Evolutionary conservation across 2,113 vertebrate species (phyloP), one percentile per base, ranked within the genome.

Genomic region (Jaculus jaculus): DNA sequence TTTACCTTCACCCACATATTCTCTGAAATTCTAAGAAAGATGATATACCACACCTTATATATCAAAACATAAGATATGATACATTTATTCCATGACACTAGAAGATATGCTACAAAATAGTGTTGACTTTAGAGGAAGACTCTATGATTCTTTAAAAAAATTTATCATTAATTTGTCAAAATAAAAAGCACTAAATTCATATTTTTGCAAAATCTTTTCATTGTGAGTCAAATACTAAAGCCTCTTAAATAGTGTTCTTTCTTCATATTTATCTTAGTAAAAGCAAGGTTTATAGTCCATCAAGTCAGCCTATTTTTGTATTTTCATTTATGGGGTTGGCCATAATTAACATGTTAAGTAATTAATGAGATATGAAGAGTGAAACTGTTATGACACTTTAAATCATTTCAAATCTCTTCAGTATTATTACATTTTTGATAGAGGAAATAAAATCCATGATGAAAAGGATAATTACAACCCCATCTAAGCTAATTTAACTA

Each of bases 361-460:
- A 95, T 95, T 95, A 96, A 95, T 92, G 28, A 85, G 82, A 91
- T 92, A 94, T 90, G 69, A 90, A 95, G 18, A 92, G 24, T 86
- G 83, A 95, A 91, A 92, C 24, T 69, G 77, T 88, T 94, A 93
- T 83, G 79, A 20, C 80, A 23, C 20, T 32, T 93, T 95, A 87
- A 94, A 92, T 95, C 89, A 93, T 83, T 94, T 82, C 54, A 80
- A 91, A 78, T 91, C 87, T 93, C 85, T 92, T 96, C 79, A 94
- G 84, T 90, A 73, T 95, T 92, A 94, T 90, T 95, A 75, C 54
- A 77, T 94, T 51, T 90, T 84, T 93, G 77, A 90, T 74, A 96
- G 73, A 84, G 15, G 95, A 96, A 95, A 95, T 97, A 95, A 96
- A 96, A 97, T 68, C 47, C 37, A 54, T 95, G 79, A 96, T 93